Percentiles rank a stretch among this genome's conserved stretches.
These are phyloP conservation scores for Lepidurus arcticus DNA, from an alignment of 1,140 invertebrate genomes.

Conservation along the genomic window DNA sequence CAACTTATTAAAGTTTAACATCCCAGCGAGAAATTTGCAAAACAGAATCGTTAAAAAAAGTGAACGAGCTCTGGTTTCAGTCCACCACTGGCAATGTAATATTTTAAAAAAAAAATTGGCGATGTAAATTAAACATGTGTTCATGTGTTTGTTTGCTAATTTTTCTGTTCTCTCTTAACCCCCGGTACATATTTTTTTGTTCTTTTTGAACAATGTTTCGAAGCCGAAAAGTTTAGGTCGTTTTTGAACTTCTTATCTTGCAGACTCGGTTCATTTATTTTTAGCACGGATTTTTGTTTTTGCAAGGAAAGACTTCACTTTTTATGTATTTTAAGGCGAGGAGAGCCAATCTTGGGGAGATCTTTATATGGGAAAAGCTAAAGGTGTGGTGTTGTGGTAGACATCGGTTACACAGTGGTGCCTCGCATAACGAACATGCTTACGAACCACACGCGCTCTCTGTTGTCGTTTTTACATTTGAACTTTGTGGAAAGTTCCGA, in stretches of 20 bases:
- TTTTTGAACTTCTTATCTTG: neutral
- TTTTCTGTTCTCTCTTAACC: neutral
- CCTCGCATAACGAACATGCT: too few species aligned
- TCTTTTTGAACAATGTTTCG: too few species aligned
- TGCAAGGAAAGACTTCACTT: neutral
- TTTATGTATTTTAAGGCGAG: neutral
- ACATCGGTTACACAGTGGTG: neutral
- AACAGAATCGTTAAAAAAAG: neutral
- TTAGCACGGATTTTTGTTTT: neutral
- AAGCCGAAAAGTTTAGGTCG: too few species aligned
- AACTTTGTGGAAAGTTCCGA: too few species aligned
- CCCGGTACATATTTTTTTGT: neutral
- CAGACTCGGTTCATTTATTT: neutral
- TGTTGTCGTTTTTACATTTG: too few species aligned
- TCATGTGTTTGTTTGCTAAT: neutral
- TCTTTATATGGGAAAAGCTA: neutral
- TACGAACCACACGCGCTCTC: too few species aligned
- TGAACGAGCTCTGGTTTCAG: too few species aligned
- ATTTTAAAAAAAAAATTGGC: neutral
- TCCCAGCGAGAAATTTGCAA: neutral
- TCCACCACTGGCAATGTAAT: too few species aligned
- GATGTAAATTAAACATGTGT: neutral
- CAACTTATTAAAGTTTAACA: conserved; percentile 12
- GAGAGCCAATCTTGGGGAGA: neutral
- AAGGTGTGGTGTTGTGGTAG: neutral